A percentile compares a stretch with the other conserved stretches of the same genome.
These are phyloP conservation scores for Xestia xanthographa DNA, from an alignment of 2,888 invertebrate species.

Conservation along the genomic window DNA sequence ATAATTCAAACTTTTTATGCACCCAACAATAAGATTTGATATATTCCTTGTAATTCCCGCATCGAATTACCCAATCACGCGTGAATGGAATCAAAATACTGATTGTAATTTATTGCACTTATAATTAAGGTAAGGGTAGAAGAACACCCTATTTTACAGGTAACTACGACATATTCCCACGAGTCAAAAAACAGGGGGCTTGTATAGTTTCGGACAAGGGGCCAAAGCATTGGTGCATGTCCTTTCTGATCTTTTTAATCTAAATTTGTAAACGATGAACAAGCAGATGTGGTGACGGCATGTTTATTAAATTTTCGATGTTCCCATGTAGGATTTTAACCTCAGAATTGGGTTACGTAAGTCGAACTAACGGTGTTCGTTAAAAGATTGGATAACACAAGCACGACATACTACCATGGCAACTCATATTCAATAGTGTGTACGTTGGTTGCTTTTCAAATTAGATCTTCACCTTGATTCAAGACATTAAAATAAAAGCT, in stretches of 20 bases:
- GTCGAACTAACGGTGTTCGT: neutral
- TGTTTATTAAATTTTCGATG: constrained; percentile 65
- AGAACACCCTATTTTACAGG: constrained; percentile 78
- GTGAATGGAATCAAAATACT: constrained; percentile 84
- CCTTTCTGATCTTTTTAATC: constrained; percentile 67
- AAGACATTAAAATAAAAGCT: neutral
- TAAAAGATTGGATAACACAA: neutral
- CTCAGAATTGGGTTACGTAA: constrained; percentile 44
- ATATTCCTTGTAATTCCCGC: constrained; percentile 68
- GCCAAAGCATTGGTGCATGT: constrained; percentile 81
- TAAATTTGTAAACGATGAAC: constrained; percentile 68
- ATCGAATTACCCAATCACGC: constrained; percentile 81
- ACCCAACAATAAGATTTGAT: constrained; percentile 49
- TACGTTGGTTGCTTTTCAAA: neutral
- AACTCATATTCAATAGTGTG: neutral
- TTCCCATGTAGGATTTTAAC: constrained; percentile 68
- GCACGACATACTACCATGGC: neutral
- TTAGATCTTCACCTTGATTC: neutral
- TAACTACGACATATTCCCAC: constrained; percentile 83
- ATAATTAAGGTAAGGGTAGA: constrained; percentile 84
- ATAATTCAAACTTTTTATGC: constrained; percentile 49
- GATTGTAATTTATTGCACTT: constrained; percentile 88
- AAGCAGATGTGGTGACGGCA: constrained; percentile 70
- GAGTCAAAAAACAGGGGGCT: constrained; percentile 80
- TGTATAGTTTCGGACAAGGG: constrained; percentile 81